phyloP scores from a whole-genome alignment of 2,113 vertebrate genomes.

The Ahaetulla prasina region DNA sequence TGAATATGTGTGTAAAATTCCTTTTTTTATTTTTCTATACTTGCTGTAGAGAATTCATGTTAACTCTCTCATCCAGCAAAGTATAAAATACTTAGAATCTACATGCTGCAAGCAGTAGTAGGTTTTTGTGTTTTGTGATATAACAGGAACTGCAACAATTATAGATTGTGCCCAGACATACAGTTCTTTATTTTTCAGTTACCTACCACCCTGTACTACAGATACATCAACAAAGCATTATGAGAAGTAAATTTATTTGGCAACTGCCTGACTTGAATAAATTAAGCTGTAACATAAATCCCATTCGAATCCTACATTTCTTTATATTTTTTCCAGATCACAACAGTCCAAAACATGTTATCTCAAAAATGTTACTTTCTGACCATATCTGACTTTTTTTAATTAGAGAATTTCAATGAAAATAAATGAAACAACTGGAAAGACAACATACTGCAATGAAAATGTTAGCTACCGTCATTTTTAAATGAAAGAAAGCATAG shows the following conservation, averaged over 20 bases:
- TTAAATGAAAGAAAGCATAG: not conserved
- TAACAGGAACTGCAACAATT: not conserved
- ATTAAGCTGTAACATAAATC: not conserved
- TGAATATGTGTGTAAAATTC: not conserved
- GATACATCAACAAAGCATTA: not conserved
- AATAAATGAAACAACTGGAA: not conserved
- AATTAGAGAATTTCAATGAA: not conserved
- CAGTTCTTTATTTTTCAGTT: not conserved
- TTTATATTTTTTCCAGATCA: not conserved
- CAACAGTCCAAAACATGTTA: not conserved
- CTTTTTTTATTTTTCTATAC: not conserved
- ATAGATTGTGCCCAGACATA: not conserved
- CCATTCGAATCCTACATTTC: not conserved
- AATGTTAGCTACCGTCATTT: not conserved
- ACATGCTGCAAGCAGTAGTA: not conserved
- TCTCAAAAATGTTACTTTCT: not conserved
- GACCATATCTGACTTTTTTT: not conserved
- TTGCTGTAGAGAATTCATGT: not conserved
- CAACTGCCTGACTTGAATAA: not conserved
- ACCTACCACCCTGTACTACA: not conserved
- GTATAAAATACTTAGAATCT: not conserved
- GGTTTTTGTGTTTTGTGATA: not conserved
- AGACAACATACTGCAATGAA: not conserved
- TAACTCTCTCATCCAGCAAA: not conserved
- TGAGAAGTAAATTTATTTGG: not conserved